Conservation (phyloP, 1,140 invertebrate genomes). For the Armadillidium nasatum region DNA sequence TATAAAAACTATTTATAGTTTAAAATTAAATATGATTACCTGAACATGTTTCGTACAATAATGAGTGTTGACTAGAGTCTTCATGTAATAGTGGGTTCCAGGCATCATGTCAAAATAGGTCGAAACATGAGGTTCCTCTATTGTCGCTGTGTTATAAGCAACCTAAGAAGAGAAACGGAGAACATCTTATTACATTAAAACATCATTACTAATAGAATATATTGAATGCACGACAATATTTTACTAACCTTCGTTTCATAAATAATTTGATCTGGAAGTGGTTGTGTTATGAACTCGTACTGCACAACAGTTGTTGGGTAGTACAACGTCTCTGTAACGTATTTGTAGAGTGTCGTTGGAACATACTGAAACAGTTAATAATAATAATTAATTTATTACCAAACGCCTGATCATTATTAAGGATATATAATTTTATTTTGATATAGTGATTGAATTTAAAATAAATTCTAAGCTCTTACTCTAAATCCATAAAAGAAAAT, state of each 20-base stretch:
- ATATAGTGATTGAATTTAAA: too few species aligned
- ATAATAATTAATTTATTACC: too few species aligned
- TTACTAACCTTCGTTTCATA: constrained; percentile 42
- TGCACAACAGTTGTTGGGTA: constrained; percentile 44
- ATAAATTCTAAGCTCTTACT: too few species aligned
- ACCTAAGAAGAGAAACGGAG: constrained; percentile 21
- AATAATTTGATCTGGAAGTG: constrained; percentile 41
- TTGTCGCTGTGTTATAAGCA: constrained; percentile 34
- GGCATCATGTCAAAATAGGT: constrained; percentile 41
- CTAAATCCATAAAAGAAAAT: too few species aligned
- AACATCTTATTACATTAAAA: too few species aligned
- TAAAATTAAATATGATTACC: constrained; percentile 21
- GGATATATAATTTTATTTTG: too few species aligned
- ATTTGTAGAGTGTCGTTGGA: constrained; percentile 44
- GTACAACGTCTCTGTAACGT: constrained; percentile 43
- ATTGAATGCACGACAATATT: too few species aligned
- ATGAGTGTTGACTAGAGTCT: constrained; percentile 37
- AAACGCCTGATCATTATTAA: too few species aligned
- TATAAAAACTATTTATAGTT: too few species aligned
- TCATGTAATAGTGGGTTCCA: constrained; percentile 44
- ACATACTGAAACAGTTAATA: constrained; percentile 33
- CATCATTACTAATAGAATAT: too few species aligned
- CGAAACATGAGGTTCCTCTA: constrained; percentile 34
- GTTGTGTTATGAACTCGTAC: constrained; percentile 44
- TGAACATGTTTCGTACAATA: constrained; percentile 40